Conservation (phyloP, 2,113 vertebrate genomes). For the Neogale vison region DNA sequence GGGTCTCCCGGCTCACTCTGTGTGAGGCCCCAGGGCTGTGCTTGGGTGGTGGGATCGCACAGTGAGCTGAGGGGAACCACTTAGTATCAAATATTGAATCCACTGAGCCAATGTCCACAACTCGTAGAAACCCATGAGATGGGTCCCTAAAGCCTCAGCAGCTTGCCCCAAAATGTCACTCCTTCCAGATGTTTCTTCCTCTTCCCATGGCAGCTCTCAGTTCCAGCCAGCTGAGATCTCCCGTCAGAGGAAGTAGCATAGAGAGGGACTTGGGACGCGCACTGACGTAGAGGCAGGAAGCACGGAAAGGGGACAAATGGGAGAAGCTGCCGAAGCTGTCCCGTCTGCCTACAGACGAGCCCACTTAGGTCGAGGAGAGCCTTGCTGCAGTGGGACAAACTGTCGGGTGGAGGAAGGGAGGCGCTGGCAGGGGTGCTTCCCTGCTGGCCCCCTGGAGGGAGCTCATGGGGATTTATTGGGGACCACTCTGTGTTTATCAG, state of each 20-base stretch:
- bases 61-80: not conserved
- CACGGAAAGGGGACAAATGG: not conserved
- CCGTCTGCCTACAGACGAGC: not conserved
- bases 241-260: not conserved
- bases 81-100: not conserved
- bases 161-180: not conserved
- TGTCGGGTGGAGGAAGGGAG: rapidly evolving
- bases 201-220: not conserved
- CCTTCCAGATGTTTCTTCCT: not conserved
- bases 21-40: not conserved
- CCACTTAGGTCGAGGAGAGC: not conserved
- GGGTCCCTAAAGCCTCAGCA: not conserved
- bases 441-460: not conserved
- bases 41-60: not conserved
- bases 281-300: not conserved
- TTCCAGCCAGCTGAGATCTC: not conserved
- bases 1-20: not conserved
- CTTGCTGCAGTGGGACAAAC: not conserved
- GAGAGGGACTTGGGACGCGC: not conserved
- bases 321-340: no score
- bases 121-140: not conserved
- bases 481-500: not conserved
- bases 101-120: not conserved
- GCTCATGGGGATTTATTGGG: not conserved
- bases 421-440: no score